Percentiles rank a stretch among this genome's conserved stretches.
These are phyloP conservation scores for Agriotes lineatus DNA, from an alignment of 2,888 invertebrate genomes.

Conservation along the genomic window DNA sequence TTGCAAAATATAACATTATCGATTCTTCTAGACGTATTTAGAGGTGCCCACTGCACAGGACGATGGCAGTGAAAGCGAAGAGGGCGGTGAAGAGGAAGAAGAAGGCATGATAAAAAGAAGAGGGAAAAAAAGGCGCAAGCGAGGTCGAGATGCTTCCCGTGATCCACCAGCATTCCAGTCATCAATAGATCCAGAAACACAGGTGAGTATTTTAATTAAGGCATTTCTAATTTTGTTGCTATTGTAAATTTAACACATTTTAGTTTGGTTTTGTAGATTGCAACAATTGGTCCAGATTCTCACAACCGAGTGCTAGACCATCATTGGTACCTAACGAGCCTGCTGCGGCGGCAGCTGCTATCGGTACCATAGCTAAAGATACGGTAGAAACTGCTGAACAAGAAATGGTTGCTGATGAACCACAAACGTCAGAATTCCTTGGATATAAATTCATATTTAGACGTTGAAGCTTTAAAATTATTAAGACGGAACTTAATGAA, in stretches of 20 bases:
- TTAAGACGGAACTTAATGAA: conserved; percentile 75
- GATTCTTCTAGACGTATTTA: conserved; percentile 17
- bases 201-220: too few relatives aligned
- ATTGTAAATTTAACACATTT: too few relatives aligned
- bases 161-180: conserved; percentile 61
- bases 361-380: neutral
- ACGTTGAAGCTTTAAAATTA: conserved; percentile 74
- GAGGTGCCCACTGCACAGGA: conserved; percentile 43
- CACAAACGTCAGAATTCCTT: conserved; percentile 37
- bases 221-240: too few relatives aligned
- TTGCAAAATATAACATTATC: too few relatives aligned
- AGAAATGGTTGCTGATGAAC: neutral
- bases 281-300: conserved; percentile 68
- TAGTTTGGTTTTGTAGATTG: conserved; percentile 41
- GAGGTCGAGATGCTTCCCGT: conserved; percentile 59
- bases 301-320: conserved; percentile 76
- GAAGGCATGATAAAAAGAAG: conserved; percentile 73
- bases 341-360: neutral
- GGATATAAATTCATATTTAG: conserved; percentile 68
- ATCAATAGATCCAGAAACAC: conserved; percentile 77
- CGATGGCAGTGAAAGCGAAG: conserved; percentile 53
- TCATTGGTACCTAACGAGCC: conserved; percentile 70
- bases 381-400: neutral
- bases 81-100: conserved; percentile 69
- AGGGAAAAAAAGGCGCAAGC: conserved; percentile 68